Evolutionary conservation across 2,113 vertebrate species (phyloP).

Genomic region (Cyanoderma ruficeps): DNA sequence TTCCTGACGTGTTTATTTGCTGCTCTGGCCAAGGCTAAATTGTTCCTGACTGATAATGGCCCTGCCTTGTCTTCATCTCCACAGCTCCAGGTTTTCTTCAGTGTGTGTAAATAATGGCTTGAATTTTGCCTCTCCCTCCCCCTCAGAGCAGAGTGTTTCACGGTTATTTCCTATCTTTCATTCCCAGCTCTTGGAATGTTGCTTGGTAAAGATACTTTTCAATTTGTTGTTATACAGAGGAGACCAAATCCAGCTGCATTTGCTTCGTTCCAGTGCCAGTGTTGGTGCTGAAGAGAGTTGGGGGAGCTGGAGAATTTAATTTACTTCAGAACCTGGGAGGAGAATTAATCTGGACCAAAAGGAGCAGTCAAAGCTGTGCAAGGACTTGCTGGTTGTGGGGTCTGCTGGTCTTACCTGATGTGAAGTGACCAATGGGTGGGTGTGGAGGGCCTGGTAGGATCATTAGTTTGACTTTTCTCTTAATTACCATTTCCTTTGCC

Average conservation of each 20-base stretch:
- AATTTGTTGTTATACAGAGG: neutral
- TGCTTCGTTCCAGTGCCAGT: rapidly evolving
- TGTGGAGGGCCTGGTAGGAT: neutral
- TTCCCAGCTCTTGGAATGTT: neutral
- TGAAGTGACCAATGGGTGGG: neutral
- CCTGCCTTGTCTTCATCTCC: neutral
- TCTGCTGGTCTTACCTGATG: neutral
- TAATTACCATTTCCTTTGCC: neutral
- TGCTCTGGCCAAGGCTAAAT: neutral
- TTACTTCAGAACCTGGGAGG: neutral
- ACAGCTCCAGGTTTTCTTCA: neutral
- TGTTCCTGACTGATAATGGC: neutral
- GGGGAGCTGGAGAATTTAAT: neutral
- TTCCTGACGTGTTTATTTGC: neutral
- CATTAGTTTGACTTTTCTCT: neutral
- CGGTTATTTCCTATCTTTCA: neutral
- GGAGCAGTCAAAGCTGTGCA: neutral
- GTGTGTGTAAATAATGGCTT: neutral
- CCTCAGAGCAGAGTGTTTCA: neutral
- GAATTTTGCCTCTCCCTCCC: neutral
- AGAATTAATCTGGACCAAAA: neutral
- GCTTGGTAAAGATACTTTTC: neutral
- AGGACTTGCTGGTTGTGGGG: neutral
- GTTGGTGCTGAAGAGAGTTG: neutral
- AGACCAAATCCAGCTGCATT: neutral